phyloP scores from a whole-genome alignment of 2,888 invertebrate genomes.

The Scaptomyza parva region DNA sequence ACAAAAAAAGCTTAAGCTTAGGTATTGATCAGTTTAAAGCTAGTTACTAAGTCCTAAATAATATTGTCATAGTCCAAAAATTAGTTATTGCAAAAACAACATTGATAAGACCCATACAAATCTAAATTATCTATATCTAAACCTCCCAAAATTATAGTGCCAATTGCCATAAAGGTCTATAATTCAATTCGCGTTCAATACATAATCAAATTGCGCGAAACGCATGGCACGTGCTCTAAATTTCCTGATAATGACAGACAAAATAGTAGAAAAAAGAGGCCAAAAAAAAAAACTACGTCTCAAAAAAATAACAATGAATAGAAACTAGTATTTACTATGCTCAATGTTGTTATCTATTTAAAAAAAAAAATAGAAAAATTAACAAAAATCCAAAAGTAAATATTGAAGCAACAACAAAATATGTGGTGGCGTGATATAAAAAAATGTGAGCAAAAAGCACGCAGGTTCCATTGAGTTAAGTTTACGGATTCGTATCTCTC shows the following conservation, averaged over 20 bases:
- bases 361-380: slow-evolving; percentile 25
- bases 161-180: neutral
- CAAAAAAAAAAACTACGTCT: slow-evolving; percentile 35
- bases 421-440: slow-evolving; percentile 46
- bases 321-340: slow-evolving; percentile 49
- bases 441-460: slow-evolving; percentile 24
- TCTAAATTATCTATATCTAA: no score
- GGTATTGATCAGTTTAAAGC: neutral
- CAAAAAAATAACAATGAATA: slow-evolving; percentile 45
- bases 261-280: neutral
- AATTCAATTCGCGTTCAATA: slow-evolving; percentile 3
- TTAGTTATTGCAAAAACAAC: no score
- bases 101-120: neutral
- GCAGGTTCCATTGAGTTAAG: slow-evolving; percentile 64
- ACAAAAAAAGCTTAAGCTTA: no score
- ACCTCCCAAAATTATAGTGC: no score
- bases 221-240: slow-evolving; percentile 59
- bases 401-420: slow-evolving; percentile 24
- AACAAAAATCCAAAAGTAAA: slow-evolving; percentile 47
- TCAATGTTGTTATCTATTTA: slow-evolving; percentile 51
- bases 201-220: slow-evolving; percentile 18
- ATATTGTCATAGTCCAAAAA: neutral
- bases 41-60: neutral
- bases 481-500: slow-evolving; percentile 1
- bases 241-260: slow-evolving; percentile 22